phyloP scores from a whole-genome alignment of 2,113 vertebrate genomes.

The Chionomys nivalis region DNA sequence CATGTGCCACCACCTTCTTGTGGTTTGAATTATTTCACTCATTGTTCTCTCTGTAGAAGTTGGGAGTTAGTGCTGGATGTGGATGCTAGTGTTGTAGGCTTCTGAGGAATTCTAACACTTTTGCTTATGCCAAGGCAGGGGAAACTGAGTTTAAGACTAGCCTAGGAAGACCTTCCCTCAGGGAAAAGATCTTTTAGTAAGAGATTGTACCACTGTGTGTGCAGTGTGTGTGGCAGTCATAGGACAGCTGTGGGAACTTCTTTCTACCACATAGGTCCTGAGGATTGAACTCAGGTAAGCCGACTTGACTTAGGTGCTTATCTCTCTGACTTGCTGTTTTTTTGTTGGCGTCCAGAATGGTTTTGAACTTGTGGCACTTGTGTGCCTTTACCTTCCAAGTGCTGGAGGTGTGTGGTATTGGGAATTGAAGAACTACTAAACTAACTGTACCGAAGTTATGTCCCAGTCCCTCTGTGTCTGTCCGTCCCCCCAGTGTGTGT shows the following conservation, averaged over 20 bases:
- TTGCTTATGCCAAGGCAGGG: not conserved
- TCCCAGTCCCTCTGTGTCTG: too few relatives aligned
- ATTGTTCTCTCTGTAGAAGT: not conserved
- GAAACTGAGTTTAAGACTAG: not conserved
- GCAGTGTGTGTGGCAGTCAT: not conserved
- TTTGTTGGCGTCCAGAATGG: not conserved
- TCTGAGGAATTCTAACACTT: not conserved
- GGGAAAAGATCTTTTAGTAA: not conserved
- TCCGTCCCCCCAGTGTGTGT: too few relatives aligned
- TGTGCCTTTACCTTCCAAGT: not conserved
- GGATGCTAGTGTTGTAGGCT: not conserved
- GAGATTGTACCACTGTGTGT: not conserved
- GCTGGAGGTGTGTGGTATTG: not conserved
- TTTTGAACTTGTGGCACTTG: not conserved
- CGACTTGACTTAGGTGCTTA: too few relatives aligned
- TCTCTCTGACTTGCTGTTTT: not conserved
- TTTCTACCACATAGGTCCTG: not conserved
- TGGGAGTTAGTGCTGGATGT: not conserved
- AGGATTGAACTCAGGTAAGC: not conserved
- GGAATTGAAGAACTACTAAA: not conserved
- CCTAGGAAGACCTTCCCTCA: not conserved
- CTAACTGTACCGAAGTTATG: not conserved
- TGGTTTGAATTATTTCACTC: not conserved
- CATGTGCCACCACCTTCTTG: too few relatives aligned
- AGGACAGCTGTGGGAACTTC: not conserved